phyloP scores from a whole-genome alignment of 2,113 vertebrate species.

The Datnioides undecimradiatus region DNA sequence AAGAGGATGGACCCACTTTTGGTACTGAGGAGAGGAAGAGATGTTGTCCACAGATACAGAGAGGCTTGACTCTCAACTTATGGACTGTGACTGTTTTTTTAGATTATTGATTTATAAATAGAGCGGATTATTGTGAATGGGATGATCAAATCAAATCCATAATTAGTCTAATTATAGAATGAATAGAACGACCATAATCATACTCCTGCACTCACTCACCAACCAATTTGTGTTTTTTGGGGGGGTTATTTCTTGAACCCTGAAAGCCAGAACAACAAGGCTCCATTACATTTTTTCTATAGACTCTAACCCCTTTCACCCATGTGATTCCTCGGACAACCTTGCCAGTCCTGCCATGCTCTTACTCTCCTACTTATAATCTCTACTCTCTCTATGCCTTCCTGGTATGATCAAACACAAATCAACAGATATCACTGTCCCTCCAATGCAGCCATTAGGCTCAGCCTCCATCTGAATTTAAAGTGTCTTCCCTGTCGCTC shows the following conservation, averaged over 20 bases:
- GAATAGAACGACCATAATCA: no score
- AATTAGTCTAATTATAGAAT: no score
- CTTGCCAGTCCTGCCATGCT: conserved; percentile 40
- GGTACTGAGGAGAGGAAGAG: conserved; percentile 46
- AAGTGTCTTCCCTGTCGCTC: conserved; percentile 64
- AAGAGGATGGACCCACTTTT: conserved; percentile 53
- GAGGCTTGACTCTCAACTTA: conserved; percentile 11
- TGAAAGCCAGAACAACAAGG: conserved; percentile 18
- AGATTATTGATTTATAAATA: conserved; percentile 21
- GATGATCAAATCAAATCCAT: no score
- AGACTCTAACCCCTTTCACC: conserved; percentile 28
- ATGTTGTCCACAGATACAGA: conserved; percentile 23
- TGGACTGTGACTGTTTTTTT: conserved; percentile 1
- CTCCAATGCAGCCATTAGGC: conserved; percentile 80
- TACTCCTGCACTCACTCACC: background rate
- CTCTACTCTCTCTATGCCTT: conserved; percentile 56
- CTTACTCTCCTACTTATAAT: conserved; percentile 34
- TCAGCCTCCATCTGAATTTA: conserved; percentile 73
- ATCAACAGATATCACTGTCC: conserved; percentile 76
- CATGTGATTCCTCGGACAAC: conserved; percentile 2
- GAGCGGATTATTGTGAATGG: no score
- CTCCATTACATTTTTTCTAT: background rate
- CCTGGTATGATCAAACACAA: conserved; percentile 64
- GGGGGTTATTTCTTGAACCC: background rate
- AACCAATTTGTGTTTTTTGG: no score